phyloP scores from a whole-genome alignment of 2,113 vertebrate genomes.

The Arizona elegans region DNA sequence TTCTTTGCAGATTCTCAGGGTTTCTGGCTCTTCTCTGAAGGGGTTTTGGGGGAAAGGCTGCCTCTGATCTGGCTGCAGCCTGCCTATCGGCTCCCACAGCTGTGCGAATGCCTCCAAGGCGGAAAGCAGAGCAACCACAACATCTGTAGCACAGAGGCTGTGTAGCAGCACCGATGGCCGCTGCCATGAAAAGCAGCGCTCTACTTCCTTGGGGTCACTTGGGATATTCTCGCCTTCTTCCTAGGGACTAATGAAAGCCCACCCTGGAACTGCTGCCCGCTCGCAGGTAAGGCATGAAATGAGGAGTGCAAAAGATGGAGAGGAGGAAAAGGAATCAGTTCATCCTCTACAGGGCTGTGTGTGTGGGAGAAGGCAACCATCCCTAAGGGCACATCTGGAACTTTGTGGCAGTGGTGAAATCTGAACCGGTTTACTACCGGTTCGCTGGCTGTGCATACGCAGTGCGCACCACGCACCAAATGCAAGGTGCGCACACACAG shows the following conservation, averaged over 20 bases:
- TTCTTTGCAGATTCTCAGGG: neutral
- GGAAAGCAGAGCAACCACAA: neutral
- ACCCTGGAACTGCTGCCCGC: neutral
- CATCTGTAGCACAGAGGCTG: neutral
- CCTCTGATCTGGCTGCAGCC: neutral
- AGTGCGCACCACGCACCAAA: too few species aligned
- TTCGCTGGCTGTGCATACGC: too few species aligned
- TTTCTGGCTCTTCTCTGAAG: neutral
- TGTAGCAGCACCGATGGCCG: neutral
- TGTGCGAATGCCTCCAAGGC: neutral
- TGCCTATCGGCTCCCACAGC: neutral
- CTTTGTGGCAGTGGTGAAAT: neutral
- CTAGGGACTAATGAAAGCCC: neutral
- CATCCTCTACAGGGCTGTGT: neutral
- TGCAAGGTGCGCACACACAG: too few species aligned
- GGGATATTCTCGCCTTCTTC: neutral
- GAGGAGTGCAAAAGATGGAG: neutral
- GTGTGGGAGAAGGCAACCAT: neutral
- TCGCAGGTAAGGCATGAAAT: neutral
- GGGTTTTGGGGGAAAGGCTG: neutral
- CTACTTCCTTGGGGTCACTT: neutral
- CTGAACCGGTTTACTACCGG: too few species aligned
- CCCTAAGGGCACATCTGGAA: neutral
- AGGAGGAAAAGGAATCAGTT: neutral
- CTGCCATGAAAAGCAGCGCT: neutral